Evolutionary conservation across 2,113 vertebrate species (phyloP).

Genomic region (Alouatta palliata): DNA sequence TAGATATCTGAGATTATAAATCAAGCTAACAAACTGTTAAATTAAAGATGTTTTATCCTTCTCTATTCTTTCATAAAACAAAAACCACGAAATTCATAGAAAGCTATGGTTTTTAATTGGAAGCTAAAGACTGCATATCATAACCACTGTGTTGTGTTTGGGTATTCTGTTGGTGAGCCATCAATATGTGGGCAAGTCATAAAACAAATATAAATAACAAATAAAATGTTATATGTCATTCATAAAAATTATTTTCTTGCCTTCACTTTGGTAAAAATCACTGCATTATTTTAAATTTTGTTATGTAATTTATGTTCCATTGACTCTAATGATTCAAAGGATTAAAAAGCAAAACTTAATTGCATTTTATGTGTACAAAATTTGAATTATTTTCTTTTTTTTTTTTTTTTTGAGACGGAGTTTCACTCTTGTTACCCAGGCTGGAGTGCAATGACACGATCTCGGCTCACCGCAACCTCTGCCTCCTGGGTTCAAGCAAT

Average conservation of each 20-base stretch:
- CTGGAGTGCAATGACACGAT: too few species aligned
- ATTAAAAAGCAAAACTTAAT: not conserved
- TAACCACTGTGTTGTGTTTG: fast-evolving
- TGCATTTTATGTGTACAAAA: not conserved
- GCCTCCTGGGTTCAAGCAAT: too few species aligned
- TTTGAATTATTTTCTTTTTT: not conserved
- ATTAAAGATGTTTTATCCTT: not conserved
- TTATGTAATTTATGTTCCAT: not conserved
- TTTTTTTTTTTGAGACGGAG: too few species aligned
- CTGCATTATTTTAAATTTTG: not conserved
- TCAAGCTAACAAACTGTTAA: not conserved
- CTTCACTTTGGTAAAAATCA: not conserved
- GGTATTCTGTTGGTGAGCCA: not conserved
- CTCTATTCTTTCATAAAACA: not conserved
- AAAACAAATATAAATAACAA: not conserved
- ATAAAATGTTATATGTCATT: not conserved
- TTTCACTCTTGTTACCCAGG: too few species aligned
- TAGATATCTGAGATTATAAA: not conserved
- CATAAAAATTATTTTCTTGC: not conserved
- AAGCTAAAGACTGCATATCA: not conserved
- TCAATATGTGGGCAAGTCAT: not conserved
- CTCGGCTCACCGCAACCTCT: too few species aligned
- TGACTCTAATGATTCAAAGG: not conserved
- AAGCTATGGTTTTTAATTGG: not conserved
- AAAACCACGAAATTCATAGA: not conserved